phyloP scores from a whole-genome alignment of 2,888 invertebrate genomes.

The Andrena trimmerana region DNA sequence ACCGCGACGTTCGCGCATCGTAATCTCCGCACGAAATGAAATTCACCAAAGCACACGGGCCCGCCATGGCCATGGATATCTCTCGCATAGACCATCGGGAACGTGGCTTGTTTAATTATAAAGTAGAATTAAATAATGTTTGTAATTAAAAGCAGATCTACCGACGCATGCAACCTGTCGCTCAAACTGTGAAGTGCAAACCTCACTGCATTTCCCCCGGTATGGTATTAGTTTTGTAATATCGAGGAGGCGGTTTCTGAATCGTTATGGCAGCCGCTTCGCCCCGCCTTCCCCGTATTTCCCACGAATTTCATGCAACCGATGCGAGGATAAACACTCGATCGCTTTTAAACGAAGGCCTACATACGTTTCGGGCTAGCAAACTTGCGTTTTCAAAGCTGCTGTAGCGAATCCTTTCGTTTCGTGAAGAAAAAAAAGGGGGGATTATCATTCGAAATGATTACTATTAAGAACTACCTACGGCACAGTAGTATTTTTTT shows the following conservation, averaged over 20 bases:
- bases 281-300: conserved; percentile 2
- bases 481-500: neutral
- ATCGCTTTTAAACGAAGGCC: no score
- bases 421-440: neutral
- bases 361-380: no score
- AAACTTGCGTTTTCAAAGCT: no score
- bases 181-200: conserved; percentile 1
- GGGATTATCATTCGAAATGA: neutral
- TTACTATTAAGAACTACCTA: no score
- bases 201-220: neutral
- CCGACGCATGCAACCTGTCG: neutral
- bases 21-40: neutral
- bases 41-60: neutral
- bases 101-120: neutral
- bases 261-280: neutral
- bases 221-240: neutral
- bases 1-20: neutral
- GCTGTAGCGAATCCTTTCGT: no score
- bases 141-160: conserved; percentile 7
- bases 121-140: neutral
- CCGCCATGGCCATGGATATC: neutral
- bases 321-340: no score
- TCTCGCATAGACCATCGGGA: no score
- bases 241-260: neutral
- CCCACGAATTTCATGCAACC: conserved; percentile 30